Conservation (phyloP, 1,140 invertebrate species). For the Pseudachorutes palmiensis region DNA sequence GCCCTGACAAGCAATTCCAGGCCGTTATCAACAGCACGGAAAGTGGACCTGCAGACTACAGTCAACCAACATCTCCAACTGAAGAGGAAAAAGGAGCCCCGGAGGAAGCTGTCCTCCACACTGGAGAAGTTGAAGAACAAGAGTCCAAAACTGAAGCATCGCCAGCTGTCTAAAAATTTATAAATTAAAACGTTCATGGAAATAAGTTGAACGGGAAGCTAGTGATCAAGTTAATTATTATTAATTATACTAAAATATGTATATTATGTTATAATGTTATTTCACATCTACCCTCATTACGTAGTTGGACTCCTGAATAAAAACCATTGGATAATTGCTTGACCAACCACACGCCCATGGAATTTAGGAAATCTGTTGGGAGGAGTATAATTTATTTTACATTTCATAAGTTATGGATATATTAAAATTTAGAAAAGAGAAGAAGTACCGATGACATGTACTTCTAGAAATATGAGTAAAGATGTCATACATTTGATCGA, state of each 20-base stretch:
- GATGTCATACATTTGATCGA: constrained; percentile 34
- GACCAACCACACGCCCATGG: no score
- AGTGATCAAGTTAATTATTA: constrained; percentile 1
- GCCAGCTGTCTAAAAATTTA: not conserved
- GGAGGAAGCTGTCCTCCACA: not conserved
- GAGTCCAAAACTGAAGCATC: not conserved
- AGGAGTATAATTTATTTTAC: no score
- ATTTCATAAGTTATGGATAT: no score
- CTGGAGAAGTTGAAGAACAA: not conserved
- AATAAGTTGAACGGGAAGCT: not conserved
- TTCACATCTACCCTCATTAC: not conserved
- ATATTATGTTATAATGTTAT: not conserved
- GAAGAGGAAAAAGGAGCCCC: not conserved
- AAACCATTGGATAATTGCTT: no score
- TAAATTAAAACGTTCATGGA: no score
- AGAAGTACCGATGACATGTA: not conserved
- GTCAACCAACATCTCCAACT: not conserved
- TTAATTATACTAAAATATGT: not conserved
- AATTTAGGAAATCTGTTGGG: no score
- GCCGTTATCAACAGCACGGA: constrained; percentile 30
- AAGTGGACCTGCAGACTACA: not conserved
- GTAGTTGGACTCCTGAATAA: no score
- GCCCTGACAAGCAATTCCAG: constrained; percentile 37
- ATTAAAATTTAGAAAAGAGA: constrained; percentile 8
- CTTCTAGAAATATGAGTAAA: no score